phyloP scores from a whole-genome alignment of 2,797 vertebrate species.

The Gallinago nigripennis region DNA sequence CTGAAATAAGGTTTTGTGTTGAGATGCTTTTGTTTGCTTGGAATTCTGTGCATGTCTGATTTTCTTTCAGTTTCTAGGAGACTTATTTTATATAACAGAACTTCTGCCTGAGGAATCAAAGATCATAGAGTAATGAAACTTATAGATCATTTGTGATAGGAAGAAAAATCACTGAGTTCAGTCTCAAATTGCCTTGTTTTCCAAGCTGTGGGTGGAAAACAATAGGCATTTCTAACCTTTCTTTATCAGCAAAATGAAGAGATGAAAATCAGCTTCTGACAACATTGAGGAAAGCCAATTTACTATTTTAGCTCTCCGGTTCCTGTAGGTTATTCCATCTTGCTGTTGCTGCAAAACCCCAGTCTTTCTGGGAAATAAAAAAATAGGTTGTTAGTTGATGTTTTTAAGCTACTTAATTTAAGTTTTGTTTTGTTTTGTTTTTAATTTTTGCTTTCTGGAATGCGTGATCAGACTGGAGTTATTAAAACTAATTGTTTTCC shows the following conservation, averaged over 20 bases:
- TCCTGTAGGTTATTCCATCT: constrained; percentile 8
- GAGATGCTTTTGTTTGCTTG: background rate
- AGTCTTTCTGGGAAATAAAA: background rate
- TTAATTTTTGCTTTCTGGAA: background rate
- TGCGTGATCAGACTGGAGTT: background rate
- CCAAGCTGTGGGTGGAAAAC: constrained; percentile 37
- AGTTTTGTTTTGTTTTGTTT: background rate
- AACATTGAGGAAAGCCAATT: constrained; percentile 48
- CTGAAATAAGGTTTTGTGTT: background rate
- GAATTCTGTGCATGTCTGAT: constrained; percentile 10
- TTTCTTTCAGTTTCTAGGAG: constrained; percentile 66
- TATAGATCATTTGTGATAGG: constrained; percentile 80
- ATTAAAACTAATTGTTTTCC: background rate
- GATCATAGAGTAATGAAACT: constrained; percentile 80
- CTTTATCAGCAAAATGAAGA: constrained; percentile 69
- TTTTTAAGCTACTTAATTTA: background rate
- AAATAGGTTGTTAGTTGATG: background rate
- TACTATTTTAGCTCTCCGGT: background rate
- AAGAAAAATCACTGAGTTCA: constrained; percentile 76
- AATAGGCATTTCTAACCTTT: constrained; percentile 43
- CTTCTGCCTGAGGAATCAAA: constrained; percentile 74
- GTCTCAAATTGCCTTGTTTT: constrained; percentile 66
- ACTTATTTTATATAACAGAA: constrained; percentile 58
- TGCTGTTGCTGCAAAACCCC: background rate
- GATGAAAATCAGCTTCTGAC: constrained; percentile 62